Evolutionary conservation across 2,888 invertebrate species (phyloP).

Genomic region (Tineola bisselliella): DNA sequence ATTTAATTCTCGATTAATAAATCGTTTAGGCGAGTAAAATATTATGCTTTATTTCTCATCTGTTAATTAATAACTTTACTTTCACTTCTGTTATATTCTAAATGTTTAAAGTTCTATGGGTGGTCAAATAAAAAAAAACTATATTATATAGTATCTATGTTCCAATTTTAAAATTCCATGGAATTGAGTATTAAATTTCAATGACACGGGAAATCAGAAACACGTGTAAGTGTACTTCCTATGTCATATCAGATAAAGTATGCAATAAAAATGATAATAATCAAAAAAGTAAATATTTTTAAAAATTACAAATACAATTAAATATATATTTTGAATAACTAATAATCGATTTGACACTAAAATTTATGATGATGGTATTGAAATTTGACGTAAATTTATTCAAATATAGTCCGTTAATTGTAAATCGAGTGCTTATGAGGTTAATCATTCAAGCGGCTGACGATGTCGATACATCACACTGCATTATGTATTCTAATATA

Average conservation of each 20-base stretch:
- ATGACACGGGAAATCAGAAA: no score
- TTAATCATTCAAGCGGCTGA: constrained; percentile 45
- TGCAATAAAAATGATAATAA: background rate
- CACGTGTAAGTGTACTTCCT: no score
- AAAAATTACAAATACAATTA: constrained; percentile 4
- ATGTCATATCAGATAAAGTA: background rate
- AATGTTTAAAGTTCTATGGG: no score
- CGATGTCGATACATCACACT: constrained; percentile 50
- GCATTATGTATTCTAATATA: constrained; percentile 37
- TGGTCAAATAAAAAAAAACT: no score
- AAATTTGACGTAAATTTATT: constrained; percentile 60
- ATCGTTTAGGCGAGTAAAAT: background rate
- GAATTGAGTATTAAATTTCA: no score
- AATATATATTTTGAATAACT: constrained; percentile 3
- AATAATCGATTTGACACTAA: constrained; percentile 44
- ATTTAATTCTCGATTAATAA: constrained; percentile 1
- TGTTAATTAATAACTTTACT: background rate
- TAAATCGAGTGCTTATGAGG: constrained; percentile 47
- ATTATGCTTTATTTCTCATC: background rate
- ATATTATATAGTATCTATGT: no score
- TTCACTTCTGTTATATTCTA: no score
- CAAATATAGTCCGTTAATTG: constrained; percentile 55
- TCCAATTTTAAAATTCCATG: no score
- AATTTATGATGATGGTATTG: constrained; percentile 49
- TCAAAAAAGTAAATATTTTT: background rate